These are phyloP conservation scores for Ericerus pela DNA, from an alignment of 1,140 invertebrate species.

Conservation along the genomic window DNA sequence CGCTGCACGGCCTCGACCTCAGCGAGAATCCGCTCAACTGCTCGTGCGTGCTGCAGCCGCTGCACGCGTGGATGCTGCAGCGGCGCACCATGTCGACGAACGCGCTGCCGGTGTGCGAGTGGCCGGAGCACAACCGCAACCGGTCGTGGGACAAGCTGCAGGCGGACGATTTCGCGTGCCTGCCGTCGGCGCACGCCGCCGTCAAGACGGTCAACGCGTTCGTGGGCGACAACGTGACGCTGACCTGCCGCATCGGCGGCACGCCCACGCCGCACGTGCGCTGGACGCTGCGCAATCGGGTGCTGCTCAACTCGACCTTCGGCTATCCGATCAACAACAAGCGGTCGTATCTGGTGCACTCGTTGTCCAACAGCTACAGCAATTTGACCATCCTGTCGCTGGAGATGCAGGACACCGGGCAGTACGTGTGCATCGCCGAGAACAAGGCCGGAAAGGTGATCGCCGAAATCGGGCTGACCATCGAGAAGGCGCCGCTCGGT, in stretches of 20 bases:
- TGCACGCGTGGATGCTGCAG: conserved; percentile 56
- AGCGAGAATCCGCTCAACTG: conserved; percentile 69
- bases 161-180: conserved; percentile 64
- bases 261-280: conserved; percentile 47
- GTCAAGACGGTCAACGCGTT: conserved; percentile 37
- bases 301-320: conserved; percentile 37
- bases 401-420: conserved; percentile 51
- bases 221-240: conserved; percentile 54
- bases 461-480: conserved; percentile 37
- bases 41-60: conserved; percentile 52
- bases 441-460: conserved; percentile 54
- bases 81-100: conserved; percentile 55
- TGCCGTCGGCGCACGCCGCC: conserved; percentile 44
- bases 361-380: conserved; percentile 33
- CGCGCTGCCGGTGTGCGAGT: conserved; percentile 47
- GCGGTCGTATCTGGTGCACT: conserved; percentile 20
- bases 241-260: conserved; percentile 52
- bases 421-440: conserved; percentile 56
- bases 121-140: conserved; percentile 41
- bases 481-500: conserved; percentile 31
- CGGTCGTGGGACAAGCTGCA: conserved; percentile 56
- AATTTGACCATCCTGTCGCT: conserved; percentile 53
- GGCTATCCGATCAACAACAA: conserved; percentile 27
- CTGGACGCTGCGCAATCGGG: conserved; percentile 37
- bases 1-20: conserved; percentile 55